Percentiles rank a stretch among this genome's conserved stretches.
These are phyloP conservation scores for Cliona cf. orientalis DNA, from an alignment of 37 sponge, comb jelly and placozoan genomes.

Conservation along the genomic window DNA sequence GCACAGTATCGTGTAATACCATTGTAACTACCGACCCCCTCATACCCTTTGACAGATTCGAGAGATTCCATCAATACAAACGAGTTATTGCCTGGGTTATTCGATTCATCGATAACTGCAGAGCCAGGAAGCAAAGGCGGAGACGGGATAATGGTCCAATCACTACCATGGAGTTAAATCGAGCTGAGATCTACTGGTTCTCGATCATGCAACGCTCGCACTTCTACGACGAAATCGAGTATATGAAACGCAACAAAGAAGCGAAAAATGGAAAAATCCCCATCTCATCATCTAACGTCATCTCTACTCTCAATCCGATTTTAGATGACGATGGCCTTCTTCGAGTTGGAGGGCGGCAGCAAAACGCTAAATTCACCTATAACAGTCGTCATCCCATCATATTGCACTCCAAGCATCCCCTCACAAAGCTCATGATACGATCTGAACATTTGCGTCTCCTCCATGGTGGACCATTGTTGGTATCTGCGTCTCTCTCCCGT, in stretches of 20 bases:
- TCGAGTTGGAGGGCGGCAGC: conserved; percentile 23
- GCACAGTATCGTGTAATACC: too few relatives aligned
- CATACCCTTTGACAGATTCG: too few relatives aligned
- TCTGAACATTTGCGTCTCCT: conserved; percentile 9
- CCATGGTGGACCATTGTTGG: conserved; percentile 32
- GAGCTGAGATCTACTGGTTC: conserved; percentile 21
- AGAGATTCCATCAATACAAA: too few relatives aligned
- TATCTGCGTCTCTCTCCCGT: conserved; percentile 2
- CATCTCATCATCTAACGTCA: conserved; percentile 5
- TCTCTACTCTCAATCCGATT: conserved; percentile 29
- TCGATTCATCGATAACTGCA: too few relatives aligned
- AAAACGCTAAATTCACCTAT: conserved; percentile 15
- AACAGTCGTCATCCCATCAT: conserved; percentile 32
- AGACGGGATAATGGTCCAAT: too few relatives aligned
- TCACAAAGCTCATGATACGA: conserved; percentile 13
- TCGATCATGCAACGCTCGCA: conserved; percentile 3
- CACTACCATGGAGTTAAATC: too few relatives aligned
- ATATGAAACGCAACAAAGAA: too few relatives aligned
- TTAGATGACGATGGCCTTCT: conserved; percentile 31
- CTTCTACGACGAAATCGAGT: conserved; percentile 18
- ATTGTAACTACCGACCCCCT: too few relatives aligned
- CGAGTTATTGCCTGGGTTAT: too few relatives aligned
- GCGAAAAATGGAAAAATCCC: background rate
- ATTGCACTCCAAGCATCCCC: conserved; percentile 9
- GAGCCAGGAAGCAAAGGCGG: too few relatives aligned